These are phyloP conservation scores for Anoplolepis gracilipes DNA, from an alignment of 1,140 invertebrate species.

Conservation along the genomic window DNA sequence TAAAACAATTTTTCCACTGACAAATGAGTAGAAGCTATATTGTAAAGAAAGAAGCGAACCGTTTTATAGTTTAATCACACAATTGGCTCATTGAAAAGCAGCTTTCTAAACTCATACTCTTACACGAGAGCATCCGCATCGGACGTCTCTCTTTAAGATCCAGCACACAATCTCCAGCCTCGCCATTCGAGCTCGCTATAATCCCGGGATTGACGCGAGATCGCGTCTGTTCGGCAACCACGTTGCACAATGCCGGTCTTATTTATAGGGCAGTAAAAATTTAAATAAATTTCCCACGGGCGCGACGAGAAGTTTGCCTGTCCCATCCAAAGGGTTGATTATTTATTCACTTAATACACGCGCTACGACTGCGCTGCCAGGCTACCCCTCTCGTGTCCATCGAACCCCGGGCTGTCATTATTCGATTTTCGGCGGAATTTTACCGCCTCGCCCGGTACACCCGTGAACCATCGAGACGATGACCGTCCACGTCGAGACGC, in stretches of 20 bases:
- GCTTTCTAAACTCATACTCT: constrained; percentile 18
- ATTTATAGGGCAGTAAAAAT: constrained; percentile 80
- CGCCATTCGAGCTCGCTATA: constrained; percentile 38
- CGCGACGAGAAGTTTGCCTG: constrained; percentile 16
- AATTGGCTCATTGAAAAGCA: not conserved
- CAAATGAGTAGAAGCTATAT: not conserved
- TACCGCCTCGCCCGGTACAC: constrained; percentile 48
- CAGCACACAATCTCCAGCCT: not conserved
- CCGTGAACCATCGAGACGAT: constrained; percentile 37
- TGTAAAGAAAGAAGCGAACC: not conserved
- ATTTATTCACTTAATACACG: constrained; percentile 78
- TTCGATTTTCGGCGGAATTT: constrained; percentile 77
- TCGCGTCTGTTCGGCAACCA: constrained; percentile 45
- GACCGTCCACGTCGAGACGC: constrained; percentile 59
- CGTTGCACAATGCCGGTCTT: constrained; percentile 70
- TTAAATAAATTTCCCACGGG: constrained; percentile 77
- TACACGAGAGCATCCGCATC: not conserved
- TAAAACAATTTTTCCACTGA: not conserved
- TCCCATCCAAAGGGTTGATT: constrained; percentile 64
- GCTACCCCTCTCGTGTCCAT: not conserved
- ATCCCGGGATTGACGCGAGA: constrained; percentile 54
- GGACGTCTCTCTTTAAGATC: constrained; percentile 19
- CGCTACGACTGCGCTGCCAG: constrained; percentile 5
- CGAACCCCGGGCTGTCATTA: constrained; percentile 54
- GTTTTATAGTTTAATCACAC: constrained; percentile 36